Conservation (phyloP, 2,113 vertebrate genomes). For the Rousettus leschenaultii region DNA sequence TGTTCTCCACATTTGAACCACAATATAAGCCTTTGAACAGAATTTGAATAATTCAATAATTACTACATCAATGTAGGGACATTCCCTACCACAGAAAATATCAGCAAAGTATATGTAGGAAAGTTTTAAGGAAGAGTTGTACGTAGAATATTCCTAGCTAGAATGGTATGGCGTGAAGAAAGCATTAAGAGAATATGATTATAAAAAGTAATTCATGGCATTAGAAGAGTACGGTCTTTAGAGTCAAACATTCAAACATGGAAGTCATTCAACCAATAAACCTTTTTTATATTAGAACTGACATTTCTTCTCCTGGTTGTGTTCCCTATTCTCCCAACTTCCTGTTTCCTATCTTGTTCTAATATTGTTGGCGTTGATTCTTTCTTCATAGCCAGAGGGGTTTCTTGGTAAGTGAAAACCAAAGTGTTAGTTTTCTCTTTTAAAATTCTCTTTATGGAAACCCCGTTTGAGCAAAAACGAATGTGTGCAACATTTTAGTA, state of each 20-base stretch:
- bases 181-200: neutral
- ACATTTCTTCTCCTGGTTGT: neutral
- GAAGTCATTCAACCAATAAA: neutral
- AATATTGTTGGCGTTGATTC: neutral
- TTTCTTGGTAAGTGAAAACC: neutral
- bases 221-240: neutral
- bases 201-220: neutral
- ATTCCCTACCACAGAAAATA: neutral
- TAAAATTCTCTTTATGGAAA: neutral
- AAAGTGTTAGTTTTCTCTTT: neutral
- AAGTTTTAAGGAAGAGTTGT: neutral
- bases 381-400: neutral
- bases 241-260: neutral
- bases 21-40: neutral
- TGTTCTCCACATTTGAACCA: neutral
- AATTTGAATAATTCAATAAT: neutral
- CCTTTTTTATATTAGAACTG: neutral
- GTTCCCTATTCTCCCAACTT: neutral
- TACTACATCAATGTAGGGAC: neutral
- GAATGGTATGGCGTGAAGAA: neutral
- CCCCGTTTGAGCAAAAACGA: neutral
- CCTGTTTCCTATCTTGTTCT: neutral
- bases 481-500: neutral
- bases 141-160: neutral
- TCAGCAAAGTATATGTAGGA: neutral